Percentiles rank a stretch among this genome's conserved stretches.
phyloP scores from a whole-genome alignment of 2,797 vertebrate genomes.

The Parauchenoglanis ngamensis region DNA sequence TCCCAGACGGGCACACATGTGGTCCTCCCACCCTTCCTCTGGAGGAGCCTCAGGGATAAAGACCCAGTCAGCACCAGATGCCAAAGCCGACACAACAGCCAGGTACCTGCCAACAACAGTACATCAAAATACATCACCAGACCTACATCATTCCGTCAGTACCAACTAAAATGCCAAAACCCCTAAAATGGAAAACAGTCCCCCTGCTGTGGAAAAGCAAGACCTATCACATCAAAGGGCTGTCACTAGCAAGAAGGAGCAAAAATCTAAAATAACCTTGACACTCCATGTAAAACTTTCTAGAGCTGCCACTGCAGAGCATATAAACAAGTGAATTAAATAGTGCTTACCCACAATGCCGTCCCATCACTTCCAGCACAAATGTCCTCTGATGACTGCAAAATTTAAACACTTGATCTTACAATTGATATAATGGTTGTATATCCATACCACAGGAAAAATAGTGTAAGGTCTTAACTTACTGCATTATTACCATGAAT shows the following conservation, averaged over 20 bases:
- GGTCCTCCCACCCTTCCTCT: constrained; percentile 89
- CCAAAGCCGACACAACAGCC: constrained; percentile 90
- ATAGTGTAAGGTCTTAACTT: neutral
- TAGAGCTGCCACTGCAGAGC: neutral
- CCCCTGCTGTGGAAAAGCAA: neutral
- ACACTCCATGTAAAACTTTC: neutral
- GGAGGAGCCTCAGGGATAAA: constrained; percentile 94
- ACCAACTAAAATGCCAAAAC: neutral
- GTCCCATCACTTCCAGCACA: constrained; percentile 95
- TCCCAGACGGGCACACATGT: constrained; percentile 87
- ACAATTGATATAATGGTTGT: neutral
- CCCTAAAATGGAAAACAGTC: neutral
- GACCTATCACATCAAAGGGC: neutral
- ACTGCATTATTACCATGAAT: neutral
- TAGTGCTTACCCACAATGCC: constrained; percentile 88
- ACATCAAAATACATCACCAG: neutral
- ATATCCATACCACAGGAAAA: neutral
- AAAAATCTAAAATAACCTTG: neutral
- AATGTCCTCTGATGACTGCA: constrained; percentile 94
- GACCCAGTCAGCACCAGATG: constrained; percentile 94
- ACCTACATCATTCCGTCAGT: neutral
- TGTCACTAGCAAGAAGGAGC: neutral
- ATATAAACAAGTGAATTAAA: neutral
- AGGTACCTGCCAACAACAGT: constrained; percentile 62
- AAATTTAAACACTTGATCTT: constrained; percentile 3